Evolutionary conservation across 1,140 invertebrate species (phyloP).

Genomic region (Panagrolaimus sp.): DNA sequence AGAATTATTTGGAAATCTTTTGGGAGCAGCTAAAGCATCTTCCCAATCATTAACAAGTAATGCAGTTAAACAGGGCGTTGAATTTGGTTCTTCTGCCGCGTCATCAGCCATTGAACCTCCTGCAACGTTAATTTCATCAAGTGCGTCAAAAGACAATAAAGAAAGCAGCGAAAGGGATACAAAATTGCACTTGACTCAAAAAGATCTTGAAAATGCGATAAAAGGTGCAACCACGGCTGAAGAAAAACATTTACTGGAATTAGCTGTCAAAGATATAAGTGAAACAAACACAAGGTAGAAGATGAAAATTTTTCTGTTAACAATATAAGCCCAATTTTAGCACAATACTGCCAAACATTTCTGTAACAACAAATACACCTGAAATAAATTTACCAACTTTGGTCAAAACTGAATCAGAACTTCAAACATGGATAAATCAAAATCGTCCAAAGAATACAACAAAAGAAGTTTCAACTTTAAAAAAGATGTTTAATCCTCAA

Average conservation of each 20-base stretch:
- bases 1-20: slow-evolving; percentile 38
- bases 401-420: slow-evolving; percentile 37
- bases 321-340: background rate
- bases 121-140: slow-evolving; percentile 27
- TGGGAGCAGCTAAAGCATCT: slow-evolving; percentile 38
- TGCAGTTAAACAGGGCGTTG: slow-evolving; percentile 19
- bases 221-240: slow-evolving; percentile 26
- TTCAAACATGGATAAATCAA: slow-evolving; percentile 58
- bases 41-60: slow-evolving; percentile 15
- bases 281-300: slow-evolving; percentile 7
- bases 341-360: background rate
- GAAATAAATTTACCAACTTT: slow-evolving; percentile 25
- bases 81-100: background rate
- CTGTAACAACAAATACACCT: background rate
- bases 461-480: slow-evolving; percentile 28
- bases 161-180: background rate
- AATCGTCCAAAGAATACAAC: slow-evolving; percentile 39
- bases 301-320: background rate
- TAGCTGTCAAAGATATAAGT: slow-evolving; percentile 38
- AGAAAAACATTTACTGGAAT: slow-evolving; percentile 43
- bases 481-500: slow-evolving; percentile 36
- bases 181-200: slow-evolving; percentile 14
- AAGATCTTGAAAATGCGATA: slow-evolving; percentile 23
- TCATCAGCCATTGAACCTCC: slow-evolving; percentile 33
- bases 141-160: slow-evolving; percentile 29